Evolutionary conservation across 2,113 vertebrate species (phyloP).

Genomic region (Apus apus): DNA sequence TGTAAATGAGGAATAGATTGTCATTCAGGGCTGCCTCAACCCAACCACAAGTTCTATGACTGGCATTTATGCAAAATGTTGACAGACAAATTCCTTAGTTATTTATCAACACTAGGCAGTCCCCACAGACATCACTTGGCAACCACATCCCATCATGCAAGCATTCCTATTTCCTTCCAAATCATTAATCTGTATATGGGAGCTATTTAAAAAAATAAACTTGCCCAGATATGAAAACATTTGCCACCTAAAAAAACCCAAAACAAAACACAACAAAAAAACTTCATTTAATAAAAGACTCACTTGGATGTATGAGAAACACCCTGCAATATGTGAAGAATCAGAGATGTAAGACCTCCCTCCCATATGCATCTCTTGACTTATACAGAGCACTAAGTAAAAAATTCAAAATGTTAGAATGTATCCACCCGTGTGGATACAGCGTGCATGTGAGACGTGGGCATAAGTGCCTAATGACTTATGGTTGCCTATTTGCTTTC

Average conservation of each 20-base stretch:
- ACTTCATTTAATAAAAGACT: not conserved
- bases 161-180: slow-evolving; percentile 31
- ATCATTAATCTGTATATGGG: slow-evolving; percentile 24
- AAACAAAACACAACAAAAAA: too few relatives aligned
- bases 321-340: not conserved
- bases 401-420: not conserved
- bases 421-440: not conserved
- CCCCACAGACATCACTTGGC: slow-evolving; percentile 47
- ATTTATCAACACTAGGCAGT: slow-evolving; percentile 55
- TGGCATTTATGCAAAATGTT: slow-evolving; percentile 44
- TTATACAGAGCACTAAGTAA: not conserved
- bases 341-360: not conserved
- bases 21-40: slow-evolving; percentile 23
- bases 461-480: not conserved
- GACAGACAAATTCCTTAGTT: slow-evolving; percentile 59
- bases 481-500: not conserved
- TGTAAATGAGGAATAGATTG: slow-evolving; percentile 11
- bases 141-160: slow-evolving; percentile 22
- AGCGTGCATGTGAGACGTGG: not conserved
- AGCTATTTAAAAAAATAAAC: slow-evolving; percentile 54
- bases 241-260: not conserved
- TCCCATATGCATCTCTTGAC: not conserved
- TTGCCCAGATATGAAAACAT: slow-evolving; percentile 4
- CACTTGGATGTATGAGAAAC: not conserved
- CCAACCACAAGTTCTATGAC: not conserved